Percentiles rank a stretch among this genome's conserved stretches.
These are phyloP conservation scores for Coenonympha arcania DNA, from an alignment of 2,888 invertebrate genomes.

Conservation along the genomic window DNA sequence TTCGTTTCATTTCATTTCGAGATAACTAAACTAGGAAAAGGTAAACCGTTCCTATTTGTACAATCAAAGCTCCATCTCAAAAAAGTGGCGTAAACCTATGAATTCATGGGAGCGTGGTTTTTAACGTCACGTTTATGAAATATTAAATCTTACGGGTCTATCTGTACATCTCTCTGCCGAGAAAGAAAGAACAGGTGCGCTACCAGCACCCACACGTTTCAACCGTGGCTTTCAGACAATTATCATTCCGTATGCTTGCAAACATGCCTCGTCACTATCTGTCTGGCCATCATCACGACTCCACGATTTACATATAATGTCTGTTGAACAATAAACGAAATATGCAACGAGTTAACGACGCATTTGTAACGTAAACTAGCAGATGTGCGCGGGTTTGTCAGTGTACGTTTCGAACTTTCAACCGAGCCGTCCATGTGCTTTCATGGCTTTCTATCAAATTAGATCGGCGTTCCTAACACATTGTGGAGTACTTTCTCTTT, in stretches of 20 bases:
- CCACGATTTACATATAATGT: constrained; percentile 73
- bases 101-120: constrained; percentile 53
- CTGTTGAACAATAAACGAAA: constrained; percentile 69
- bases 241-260: constrained; percentile 68
- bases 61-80: constrained; percentile 4
- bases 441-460: not conserved
- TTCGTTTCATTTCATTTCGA: not conserved
- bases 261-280: constrained; percentile 71
- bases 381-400: not conserved
- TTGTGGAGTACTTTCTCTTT: not conserved
- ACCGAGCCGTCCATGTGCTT: not conserved
- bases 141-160: constrained; percentile 61
- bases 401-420: not conserved
- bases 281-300: constrained; percentile 69
- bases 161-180: constrained; percentile 46
- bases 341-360: constrained; percentile 41
- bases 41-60: not conserved
- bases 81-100: constrained; percentile 27
- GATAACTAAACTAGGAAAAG: not conserved
- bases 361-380: constrained; percentile 42
- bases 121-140: constrained; percentile 70
- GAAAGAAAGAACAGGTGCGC: constrained; percentile 58
- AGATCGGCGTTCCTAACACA: not conserved
- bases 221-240: constrained; percentile 53
- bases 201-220: constrained; percentile 43